These are phyloP conservation scores for Pelobates cultripes DNA, from an alignment of 2,797 vertebrate genomes.

Conservation along the genomic window DNA sequence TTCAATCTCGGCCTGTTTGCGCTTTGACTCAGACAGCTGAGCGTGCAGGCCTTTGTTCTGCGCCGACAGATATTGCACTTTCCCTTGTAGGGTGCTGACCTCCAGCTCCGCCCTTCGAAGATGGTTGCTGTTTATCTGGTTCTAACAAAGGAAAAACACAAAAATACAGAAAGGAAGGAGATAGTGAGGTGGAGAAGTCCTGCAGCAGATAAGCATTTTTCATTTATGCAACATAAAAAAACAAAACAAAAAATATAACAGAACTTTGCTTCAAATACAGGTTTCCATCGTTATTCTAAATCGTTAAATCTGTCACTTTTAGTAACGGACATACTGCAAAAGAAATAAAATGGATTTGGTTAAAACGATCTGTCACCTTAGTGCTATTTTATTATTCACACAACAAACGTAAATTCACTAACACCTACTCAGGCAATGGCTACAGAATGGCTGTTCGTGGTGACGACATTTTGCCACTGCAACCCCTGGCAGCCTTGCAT, in stretches of 20 bases:
- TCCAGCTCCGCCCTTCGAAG: constrained; percentile 90
- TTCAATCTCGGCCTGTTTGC: constrained; percentile 91
- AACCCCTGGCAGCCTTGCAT: too few species aligned
- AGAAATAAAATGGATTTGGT: too few species aligned
- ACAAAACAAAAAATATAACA: not conserved
- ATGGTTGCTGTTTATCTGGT: constrained; percentile 93
- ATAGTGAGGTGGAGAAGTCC: not conserved
- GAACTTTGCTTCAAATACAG: too few species aligned
- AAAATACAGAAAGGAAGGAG: not conserved
- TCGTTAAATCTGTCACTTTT: too few species aligned
- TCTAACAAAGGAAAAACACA: constrained; percentile 73
- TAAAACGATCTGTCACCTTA: too few species aligned
- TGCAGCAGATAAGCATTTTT: not conserved
- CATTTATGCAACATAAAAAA: not conserved
- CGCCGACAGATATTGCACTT: constrained; percentile 79
- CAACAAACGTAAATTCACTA: too few species aligned
- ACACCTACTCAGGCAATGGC: too few species aligned
- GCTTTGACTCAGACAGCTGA: constrained; percentile 87
- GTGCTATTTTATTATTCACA: too few species aligned
- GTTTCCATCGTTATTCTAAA: too few species aligned
- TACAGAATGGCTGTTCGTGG: too few species aligned
- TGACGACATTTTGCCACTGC: too few species aligned
- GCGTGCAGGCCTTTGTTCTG: constrained; percentile 88
- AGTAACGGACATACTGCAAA: too few species aligned
- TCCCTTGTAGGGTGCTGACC: constrained; percentile 75